Percentiles rank a stretch among this genome's conserved stretches.
phyloP scores from a whole-genome alignment of 2,113 vertebrate genomes.

The Sterrhoptilus dennistouni region DNA sequence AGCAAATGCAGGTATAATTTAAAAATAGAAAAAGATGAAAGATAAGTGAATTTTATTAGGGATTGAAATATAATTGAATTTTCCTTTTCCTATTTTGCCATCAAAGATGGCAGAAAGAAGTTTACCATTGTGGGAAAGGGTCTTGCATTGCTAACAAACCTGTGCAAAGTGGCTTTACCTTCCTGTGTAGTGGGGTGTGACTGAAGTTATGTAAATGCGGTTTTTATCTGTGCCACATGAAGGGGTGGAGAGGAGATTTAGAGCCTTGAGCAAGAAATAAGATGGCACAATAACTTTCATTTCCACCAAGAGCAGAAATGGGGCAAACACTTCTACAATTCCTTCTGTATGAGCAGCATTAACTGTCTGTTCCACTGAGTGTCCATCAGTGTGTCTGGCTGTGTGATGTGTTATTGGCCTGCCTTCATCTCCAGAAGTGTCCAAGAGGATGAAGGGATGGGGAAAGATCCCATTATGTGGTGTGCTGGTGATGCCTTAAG shows the following conservation, averaged over 20 bases:
- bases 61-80: conserved; percentile 32
- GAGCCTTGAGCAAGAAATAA: neutral
- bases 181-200: conserved; percentile 27
- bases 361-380: neutral
- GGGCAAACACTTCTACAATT: neutral
- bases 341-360: neutral
- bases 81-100: conserved; percentile 31
- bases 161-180: conserved; percentile 6
- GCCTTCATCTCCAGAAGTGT: neutral
- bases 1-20: conserved; percentile 33
- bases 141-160: conserved; percentile 41
- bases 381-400: neutral
- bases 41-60: conserved; percentile 51
- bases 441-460: neutral
- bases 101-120: conserved; percentile 24
- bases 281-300: neutral
- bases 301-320: neutral
- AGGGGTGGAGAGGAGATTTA: conserved; percentile 19
- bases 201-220: conserved; percentile 37
- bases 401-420: neutral
- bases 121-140: conserved; percentile 25
- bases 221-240: conserved; percentile 32
- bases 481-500: neutral
- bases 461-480: neutral
- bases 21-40: conserved; percentile 12